Evolutionary conservation across 1,140 invertebrate genomes (phyloP), one percentile per base, ranked within the genome.

Genomic region (Monomorium pharaonis): DNA sequence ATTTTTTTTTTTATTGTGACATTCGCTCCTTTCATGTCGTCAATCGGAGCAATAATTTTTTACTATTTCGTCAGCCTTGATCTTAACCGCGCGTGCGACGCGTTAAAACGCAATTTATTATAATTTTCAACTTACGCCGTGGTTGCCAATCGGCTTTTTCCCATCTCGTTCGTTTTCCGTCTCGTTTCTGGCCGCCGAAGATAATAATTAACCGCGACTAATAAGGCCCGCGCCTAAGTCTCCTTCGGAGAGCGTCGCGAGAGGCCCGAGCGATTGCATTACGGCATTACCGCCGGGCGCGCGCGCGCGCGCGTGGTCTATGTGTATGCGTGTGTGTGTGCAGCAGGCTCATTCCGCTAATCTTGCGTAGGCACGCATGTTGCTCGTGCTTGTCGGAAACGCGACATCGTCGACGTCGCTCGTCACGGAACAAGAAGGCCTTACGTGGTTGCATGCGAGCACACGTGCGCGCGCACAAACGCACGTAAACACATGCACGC

Each of bases 361-460:
- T 91, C 90, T 91, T 91, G 87, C 89, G 84, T 90, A 87, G 89
- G 85, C 89, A 90, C 89, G 90, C 89, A 87, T 91, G 87, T 90
- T 85, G 86, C 80, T 84, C 84, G 89, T 84, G 84, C 78, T 88
- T 88, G 90, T 90, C 84, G 89, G 87, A 90, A 90, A 89, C 56
- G 89, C 89, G 89, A 90, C 89, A 89, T 89, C 87, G 87, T 77
- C 87, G 84, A 84, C 88, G 88, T 86, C 80, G 77, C 86, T 88
- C 86, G 89, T 90, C 89, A 90, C 89, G 88, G 88, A 89, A 90
- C 89, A 51, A 89, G 87, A 89, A 88, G 88, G 81, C 76, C 86
- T 87, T 89, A 88, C 89, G 83, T 88, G 81, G 81, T 84, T 89
- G 70, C 85, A 77, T 69, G 77, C 77, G 78, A 85, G 85, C 56